Percentiles rank a stretch among this genome's conserved stretches.
Conservation (phyloP, 1,140 invertebrate species). For the Leptestheria dahalacensis region DNA sequence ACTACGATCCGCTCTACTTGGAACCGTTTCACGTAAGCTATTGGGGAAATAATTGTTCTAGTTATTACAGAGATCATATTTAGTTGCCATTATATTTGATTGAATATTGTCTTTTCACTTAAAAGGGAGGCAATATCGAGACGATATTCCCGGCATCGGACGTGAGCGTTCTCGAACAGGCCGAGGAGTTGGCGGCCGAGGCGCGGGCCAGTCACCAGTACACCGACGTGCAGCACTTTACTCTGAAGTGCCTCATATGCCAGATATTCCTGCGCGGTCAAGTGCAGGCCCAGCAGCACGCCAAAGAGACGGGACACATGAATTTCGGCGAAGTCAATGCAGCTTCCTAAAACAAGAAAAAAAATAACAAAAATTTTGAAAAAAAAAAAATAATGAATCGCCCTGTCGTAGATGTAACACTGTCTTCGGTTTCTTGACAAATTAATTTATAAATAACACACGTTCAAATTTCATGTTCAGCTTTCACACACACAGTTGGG, state of each 20-base stretch:
- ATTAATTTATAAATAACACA: no score
- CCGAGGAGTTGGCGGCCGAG: constrained; percentile 66
- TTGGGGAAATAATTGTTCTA: neutral
- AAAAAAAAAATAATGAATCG: no score
- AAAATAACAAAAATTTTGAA: no score
- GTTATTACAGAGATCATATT: neutral
- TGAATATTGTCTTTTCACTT: constrained; percentile 18
- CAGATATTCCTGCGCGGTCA: constrained; percentile 55
- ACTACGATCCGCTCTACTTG: constrained; percentile 85
- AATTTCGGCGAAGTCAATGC: constrained; percentile 57
- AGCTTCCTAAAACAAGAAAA: neutral
- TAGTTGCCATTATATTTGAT: neutral
- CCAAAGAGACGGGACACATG: constrained; percentile 63
- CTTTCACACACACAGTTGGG: no score
- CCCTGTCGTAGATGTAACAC: no score
- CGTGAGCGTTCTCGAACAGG: constrained; percentile 51
- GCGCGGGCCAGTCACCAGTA: constrained; percentile 73
- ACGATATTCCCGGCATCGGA: constrained; percentile 69
- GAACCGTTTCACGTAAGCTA: constrained; percentile 45
- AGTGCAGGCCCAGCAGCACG: constrained; percentile 63
- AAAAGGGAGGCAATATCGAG: constrained; percentile 45
- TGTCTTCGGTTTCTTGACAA: no score
- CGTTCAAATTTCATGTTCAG: no score
- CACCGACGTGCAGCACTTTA: constrained; percentile 77
- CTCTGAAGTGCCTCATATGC: constrained; percentile 64